Evolutionary conservation across 2,797 vertebrate species (phyloP), one percentile per base, ranked within the genome.

Genomic region (Gallinago nigripennis): DNA sequence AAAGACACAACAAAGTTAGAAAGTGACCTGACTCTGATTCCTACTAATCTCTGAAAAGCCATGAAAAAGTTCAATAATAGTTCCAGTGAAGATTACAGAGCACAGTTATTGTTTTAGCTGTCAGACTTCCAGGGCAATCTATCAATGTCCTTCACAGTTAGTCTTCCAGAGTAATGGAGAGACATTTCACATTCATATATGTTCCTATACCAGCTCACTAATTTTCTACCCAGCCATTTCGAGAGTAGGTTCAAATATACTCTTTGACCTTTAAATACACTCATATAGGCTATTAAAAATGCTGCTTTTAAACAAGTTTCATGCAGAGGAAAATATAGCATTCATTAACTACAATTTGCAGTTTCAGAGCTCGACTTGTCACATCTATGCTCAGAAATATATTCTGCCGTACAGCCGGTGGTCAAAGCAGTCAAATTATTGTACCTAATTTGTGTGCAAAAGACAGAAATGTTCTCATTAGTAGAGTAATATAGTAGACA

Each of bases 321-420:
- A 31, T 24, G 6, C 1, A 31, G 39, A 92, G 33, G 66, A 75
- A 79, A 77, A 70, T 5, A 70, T 3, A 65, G 8, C 0, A 25
- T 82, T 92, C 39, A 37, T 86, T 82, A 82, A 48, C 58, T 69
- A 30, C 25, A 77, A 8, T 64, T 81, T 60, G 11, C 33, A 33
- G 14, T 58, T 93, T 60, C 30, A 48, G 35, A 79, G 35, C 2
- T 21, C 51, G 7, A 16, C 3, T 53, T 72, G 9, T n/a, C 35
- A 50, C 24, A 39, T 35, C 14, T 70, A 23, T 60, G 16, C 8
- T 65, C 21, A 64, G n/a, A 71, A 66, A 37, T 35, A 25, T 9
- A 24, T 77, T 37, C 31, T 64, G 3, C 10, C 11, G 3, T 18
- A 23, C 8, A 56, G 13, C 3, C 9, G 0, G 0, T 35, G 9